phyloP scores from a whole-genome alignment of 2,888 invertebrate genomes.

The Stenoptilia bipunctidactyla region DNA sequence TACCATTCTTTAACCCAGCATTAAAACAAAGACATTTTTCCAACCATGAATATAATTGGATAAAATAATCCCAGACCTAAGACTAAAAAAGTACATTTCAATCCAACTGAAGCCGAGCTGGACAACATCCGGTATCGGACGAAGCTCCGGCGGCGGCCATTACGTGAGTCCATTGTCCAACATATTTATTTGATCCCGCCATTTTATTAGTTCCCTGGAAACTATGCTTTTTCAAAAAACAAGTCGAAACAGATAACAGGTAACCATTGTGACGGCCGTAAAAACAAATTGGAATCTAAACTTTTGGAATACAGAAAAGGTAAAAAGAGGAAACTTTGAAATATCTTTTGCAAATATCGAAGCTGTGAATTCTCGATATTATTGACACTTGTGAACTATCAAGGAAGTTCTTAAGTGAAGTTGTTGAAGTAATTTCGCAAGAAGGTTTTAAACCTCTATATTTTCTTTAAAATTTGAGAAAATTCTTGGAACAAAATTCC shows the following conservation, averaged over 20 bases:
- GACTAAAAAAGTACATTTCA: slow-evolving; percentile 1
- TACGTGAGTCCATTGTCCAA: slow-evolving; percentile 34
- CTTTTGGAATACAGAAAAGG: background rate
- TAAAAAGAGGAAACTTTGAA: background rate
- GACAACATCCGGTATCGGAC: slow-evolving; percentile 28
- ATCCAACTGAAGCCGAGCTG: slow-evolving; percentile 20
- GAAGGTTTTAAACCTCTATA: no score
- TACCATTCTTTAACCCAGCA: background rate
- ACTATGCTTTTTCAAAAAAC: slow-evolving; percentile 4
- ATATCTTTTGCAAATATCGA: no score
- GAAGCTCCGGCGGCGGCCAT: slow-evolving; percentile 29
- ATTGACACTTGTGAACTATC: no score
- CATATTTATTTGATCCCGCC: slow-evolving; percentile 29
- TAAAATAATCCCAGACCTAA: background rate
- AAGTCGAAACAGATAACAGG: slow-evolving; percentile 1
- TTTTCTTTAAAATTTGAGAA: no score
- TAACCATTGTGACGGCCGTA: background rate
- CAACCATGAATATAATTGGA: background rate
- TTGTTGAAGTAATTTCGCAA: no score
- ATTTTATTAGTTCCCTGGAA: slow-evolving; percentile 41
- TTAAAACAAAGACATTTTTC: background rate
- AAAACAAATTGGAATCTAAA: background rate
- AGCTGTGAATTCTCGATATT: no score
- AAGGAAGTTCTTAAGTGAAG: background rate
- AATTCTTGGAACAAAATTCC: no score